phyloP scores from a whole-genome alignment of 2,888 invertebrate genomes.

The Platycheirus rosarum region DNA sequence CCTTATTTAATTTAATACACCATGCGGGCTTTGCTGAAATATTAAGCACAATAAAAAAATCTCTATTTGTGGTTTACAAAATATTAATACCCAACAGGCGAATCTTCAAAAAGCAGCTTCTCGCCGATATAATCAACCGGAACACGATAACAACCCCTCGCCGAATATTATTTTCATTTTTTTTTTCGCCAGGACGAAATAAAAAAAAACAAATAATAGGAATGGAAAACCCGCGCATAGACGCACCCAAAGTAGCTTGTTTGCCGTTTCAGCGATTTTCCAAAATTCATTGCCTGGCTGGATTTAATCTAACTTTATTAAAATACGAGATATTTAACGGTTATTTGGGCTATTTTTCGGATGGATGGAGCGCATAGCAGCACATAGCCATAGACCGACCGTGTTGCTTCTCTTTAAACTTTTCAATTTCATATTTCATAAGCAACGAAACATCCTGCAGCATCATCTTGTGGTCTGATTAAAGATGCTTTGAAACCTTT shows the following conservation, averaged over 20 bases:
- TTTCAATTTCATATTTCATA: conserved; percentile 49
- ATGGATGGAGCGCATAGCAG: conserved; percentile 15
- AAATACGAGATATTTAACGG: conserved; percentile 74
- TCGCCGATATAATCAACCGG: conserved; percentile 57
- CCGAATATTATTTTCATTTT: conserved; percentile 16
- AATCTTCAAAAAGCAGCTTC: conserved; percentile 58
- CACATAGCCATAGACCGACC: neutral
- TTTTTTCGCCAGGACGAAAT: neutral
- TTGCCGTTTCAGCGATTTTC: conserved; percentile 68
- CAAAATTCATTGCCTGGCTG: conserved; percentile 59
- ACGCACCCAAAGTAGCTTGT: conserved; percentile 41
- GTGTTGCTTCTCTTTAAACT: neutral
- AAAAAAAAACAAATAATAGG: conserved; percentile 46
- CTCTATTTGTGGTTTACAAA: conserved; percentile 53
- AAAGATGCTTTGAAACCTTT: conserved; percentile 17
- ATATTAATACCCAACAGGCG: conserved; percentile 66
- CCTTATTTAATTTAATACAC: conserved; percentile 63
- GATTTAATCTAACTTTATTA: conserved; percentile 75
- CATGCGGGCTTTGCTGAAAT: neutral
- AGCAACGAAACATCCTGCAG: conserved; percentile 22
- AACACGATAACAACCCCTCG: conserved; percentile 59
- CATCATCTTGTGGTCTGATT: conserved; percentile 51
- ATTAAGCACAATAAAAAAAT: neutral
- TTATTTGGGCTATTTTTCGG: conserved; percentile 55
- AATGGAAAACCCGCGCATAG: conserved; percentile 57